Evolutionary conservation across 2,797 vertebrate genomes (phyloP).

Genomic region (Nasua narica): DNA sequence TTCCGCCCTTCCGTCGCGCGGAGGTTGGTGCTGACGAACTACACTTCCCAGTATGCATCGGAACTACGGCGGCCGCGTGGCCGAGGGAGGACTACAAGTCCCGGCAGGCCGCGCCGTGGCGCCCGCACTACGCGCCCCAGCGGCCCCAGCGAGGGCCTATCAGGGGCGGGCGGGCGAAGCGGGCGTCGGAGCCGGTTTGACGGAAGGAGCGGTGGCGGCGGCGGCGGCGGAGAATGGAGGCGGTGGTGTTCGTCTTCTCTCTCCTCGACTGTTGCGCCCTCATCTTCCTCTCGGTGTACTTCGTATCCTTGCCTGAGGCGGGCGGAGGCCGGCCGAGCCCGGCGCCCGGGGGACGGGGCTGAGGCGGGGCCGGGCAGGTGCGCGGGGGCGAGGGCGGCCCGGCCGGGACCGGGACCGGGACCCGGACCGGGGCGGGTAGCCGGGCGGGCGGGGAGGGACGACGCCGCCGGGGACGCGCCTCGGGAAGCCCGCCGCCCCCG

Average conservation of each 20-base stretch:
- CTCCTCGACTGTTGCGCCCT: constrained; percentile 94
- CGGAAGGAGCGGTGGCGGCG: neutral
- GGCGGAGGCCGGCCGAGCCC: neutral
- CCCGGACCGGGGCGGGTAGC: too few species aligned
- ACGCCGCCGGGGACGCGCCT: too few species aligned
- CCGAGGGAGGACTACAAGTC: neutral
- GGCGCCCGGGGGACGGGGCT: neutral
- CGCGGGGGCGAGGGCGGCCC: neutral
- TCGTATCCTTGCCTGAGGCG: constrained; percentile 90
- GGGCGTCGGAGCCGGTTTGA: neutral
- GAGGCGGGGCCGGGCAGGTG: neutral
- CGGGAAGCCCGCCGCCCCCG: neutral
- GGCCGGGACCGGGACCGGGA: neutral
- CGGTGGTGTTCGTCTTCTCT: constrained; percentile 93
- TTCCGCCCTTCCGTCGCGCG: too few species aligned
- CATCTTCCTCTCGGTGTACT: constrained; percentile 96
- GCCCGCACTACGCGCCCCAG: constrained; percentile 41
- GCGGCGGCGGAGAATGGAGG: constrained; percentile 88
- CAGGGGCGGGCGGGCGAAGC: neutral
- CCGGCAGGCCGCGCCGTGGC: neutral
- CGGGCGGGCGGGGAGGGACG: neutral
- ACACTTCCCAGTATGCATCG: constrained; percentile 21
- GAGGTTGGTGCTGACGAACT: neutral
- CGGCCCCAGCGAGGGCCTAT: neutral
- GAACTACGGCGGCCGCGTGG: rapidly evolving